These are phyloP conservation scores for Drosophila sordidula DNA, from an alignment of 2,888 invertebrate species.

Conservation along the genomic window DNA sequence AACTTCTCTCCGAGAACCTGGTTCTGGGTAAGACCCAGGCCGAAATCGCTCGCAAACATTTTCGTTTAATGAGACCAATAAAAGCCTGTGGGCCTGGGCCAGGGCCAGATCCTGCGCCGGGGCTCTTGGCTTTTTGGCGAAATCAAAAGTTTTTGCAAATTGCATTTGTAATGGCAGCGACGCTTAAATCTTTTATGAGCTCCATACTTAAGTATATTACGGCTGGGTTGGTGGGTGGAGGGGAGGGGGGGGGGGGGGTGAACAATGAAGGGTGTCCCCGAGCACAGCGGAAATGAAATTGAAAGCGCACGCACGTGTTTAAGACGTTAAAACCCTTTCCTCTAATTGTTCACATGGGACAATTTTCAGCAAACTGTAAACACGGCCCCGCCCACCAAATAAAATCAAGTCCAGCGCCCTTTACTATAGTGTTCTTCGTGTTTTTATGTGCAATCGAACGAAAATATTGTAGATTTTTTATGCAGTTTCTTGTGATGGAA, in stretches of 20 bases:
- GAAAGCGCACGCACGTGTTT: slow-evolving; percentile 76
- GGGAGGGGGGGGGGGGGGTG: no score
- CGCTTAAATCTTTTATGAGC: slow-evolving; percentile 78
- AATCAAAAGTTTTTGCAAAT: slow-evolving; percentile 77
- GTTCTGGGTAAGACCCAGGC: slow-evolving; percentile 11
- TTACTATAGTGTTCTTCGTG: not conserved
- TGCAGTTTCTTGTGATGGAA: not conserved
- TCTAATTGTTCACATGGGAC: slow-evolving; percentile 73
- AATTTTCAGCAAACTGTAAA: slow-evolving; percentile 40
- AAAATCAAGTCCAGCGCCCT: slow-evolving; percentile 18
- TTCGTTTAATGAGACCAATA: slow-evolving; percentile 78
- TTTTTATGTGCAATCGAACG: not conserved
- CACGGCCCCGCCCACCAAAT: not conserved
- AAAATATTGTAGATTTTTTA: not conserved
- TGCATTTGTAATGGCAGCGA: slow-evolving; percentile 77
- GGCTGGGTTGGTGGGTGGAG: not conserved
- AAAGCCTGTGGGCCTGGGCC: slow-evolving; percentile 52
- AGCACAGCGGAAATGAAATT: slow-evolving; percentile 62
- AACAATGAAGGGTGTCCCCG: not conserved
- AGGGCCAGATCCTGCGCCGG: not conserved
- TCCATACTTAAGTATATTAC: slow-evolving; percentile 55
- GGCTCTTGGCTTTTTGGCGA: slow-evolving; percentile 32
- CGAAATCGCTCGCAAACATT: slow-evolving; percentile 58
- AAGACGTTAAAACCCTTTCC: slow-evolving; percentile 66
- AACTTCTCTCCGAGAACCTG: slow-evolving; percentile 11